These are phyloP conservation scores for Otolemur crassicaudatus DNA, from an alignment of 2,797 vertebrate species.

Conservation along the genomic window DNA sequence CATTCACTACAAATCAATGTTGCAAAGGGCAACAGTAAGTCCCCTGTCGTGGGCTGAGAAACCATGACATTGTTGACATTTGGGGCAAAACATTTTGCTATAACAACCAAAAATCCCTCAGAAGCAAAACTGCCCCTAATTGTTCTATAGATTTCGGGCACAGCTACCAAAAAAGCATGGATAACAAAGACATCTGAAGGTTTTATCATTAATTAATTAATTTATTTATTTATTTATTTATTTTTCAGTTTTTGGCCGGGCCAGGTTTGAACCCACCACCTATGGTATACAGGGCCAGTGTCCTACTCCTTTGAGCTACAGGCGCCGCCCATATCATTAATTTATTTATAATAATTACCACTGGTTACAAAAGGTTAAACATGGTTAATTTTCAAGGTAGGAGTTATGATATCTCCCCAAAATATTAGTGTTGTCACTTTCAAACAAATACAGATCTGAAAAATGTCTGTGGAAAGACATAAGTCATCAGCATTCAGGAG, in stretches of 20 bases:
- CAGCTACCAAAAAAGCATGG: not conserved
- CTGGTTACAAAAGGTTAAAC: not conserved
- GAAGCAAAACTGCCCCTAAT: not conserved
- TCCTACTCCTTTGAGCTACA: too few species aligned
- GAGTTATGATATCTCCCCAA: not conserved
- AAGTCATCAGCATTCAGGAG: not conserved
- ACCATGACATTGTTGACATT: not conserved
- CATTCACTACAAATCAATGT: not conserved
- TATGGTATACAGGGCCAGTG: too few species aligned
- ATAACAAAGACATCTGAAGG: not conserved
- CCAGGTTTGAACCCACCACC: too few species aligned
- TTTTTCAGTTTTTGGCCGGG: too few species aligned
- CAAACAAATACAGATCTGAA: slow-evolving; percentile 22
- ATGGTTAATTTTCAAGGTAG: not conserved
- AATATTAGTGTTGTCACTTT: not conserved
- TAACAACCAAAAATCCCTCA: not conserved
- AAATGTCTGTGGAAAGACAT: not conserved
- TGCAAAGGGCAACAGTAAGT: not conserved
- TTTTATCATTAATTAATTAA: not conserved
- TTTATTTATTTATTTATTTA: too few species aligned
- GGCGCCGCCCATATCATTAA: not conserved
- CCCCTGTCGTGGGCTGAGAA: not conserved
- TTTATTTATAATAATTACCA: not conserved
- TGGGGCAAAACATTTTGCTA: not conserved
- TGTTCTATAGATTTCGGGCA: not conserved